Conservation (phyloP, 2,888 invertebrate species). For the Himalopsyche kuldschensis region DNA sequence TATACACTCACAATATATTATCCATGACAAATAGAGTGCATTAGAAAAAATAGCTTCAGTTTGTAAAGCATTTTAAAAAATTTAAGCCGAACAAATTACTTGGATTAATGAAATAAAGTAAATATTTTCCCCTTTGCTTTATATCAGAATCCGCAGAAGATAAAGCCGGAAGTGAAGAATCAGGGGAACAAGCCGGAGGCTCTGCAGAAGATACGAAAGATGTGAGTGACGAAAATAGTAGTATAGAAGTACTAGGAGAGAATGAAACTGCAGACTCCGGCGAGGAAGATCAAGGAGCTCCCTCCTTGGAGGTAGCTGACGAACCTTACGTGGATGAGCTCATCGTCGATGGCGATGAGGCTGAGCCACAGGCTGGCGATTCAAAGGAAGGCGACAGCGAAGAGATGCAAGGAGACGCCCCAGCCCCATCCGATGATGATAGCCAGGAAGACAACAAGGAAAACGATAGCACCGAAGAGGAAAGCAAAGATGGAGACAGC, state of each 20-base stretch:
- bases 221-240: slow-evolving; percentile 51
- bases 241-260: slow-evolving; percentile 29
- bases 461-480: slow-evolving; percentile 29
- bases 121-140: neutral
- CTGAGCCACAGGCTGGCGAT: slow-evolving; percentile 44
- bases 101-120: neutral
- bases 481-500: slow-evolving; percentile 42
- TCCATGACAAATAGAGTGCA: no score
- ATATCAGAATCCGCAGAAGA: slow-evolving; percentile 51
- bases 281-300: slow-evolving; percentile 49
- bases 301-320: slow-evolving; percentile 55
- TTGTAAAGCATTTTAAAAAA: no score
- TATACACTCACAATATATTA: no score
- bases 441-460: slow-evolving; percentile 33
- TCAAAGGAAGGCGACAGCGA: slow-evolving; percentile 47
- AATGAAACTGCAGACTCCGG: slow-evolving; percentile 48
- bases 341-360: slow-evolving; percentile 54
- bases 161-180: slow-evolving; percentile 59
- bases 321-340: slow-evolving; percentile 56
- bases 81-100: no score
- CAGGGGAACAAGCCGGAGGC: slow-evolving; percentile 49
- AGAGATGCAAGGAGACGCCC: slow-evolving; percentile 48
- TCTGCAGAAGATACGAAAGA: slow-evolving; percentile 41
- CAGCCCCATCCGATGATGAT: slow-evolving; percentile 45
- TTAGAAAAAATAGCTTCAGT: no score